Base-by-base conservation (phyloP, 1,140 invertebrate species). In the Holcopasites calliopsidis region DNA sequence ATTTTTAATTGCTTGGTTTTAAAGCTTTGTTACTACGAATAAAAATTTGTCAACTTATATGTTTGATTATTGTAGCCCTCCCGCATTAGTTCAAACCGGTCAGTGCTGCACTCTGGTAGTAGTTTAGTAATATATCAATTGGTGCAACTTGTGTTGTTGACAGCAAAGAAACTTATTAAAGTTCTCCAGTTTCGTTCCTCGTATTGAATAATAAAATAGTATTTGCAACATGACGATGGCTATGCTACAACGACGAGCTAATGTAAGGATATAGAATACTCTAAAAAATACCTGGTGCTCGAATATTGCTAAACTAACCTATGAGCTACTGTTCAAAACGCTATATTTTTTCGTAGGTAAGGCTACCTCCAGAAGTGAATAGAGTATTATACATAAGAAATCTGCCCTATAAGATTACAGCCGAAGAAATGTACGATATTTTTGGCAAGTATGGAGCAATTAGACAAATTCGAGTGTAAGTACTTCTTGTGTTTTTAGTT, bases 361-460 rank as follows among this genome's bases (percentile, higher is more conserved):
- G 98, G 79, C 93, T 99, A 76, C 98, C 99, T 47, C 99, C 99
- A 69, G 99, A 99, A 94, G 99, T 99, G 0, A 99, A 99, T 91
- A 93, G 98, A 89, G 97, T 99, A 62, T 92, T 99, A 18, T 99
- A 99, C 88, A 95, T 99, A 2, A 94, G 98, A 86, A 99, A 99
- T 93, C 92, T 99, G 58, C 99, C 99, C 0, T 99, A 99, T 87
- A 99, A 99, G 93, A 99, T 99, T 68, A 99, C 98, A 64, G 97
- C 97, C n/a, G 99, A 99, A 93, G 99, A 99, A 95, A 99, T 99
- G 99, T 99, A 99, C 89, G 99, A 99, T 92, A 99, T 99, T 80
- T 99, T 99, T 94, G 99, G 99, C 42, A 99, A 99, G 94, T 99
- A 99, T 93, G 99, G 99, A 87, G 98, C 99, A 18, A 99, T 99